These are phyloP conservation scores for Rhea pennata DNA, from an alignment of 2,113 vertebrate genomes.

Conservation along the genomic window DNA sequence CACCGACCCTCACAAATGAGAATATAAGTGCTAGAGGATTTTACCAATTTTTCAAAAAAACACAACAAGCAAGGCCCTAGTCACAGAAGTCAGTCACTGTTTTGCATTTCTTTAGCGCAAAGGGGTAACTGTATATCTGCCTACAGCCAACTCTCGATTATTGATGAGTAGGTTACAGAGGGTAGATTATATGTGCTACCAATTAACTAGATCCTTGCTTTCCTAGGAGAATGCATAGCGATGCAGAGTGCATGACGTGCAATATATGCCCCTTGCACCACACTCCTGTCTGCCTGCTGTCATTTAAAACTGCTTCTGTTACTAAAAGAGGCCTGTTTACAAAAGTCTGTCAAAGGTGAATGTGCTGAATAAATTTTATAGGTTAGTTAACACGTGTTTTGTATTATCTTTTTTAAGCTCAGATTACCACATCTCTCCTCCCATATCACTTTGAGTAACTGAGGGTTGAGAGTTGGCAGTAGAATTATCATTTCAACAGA, in stretches of 20 bases:
- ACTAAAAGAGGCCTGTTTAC: background rate
- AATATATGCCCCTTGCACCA: fast-evolving
- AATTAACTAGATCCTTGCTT: background rate
- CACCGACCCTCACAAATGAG: background rate
- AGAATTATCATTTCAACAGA: background rate
- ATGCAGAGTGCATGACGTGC: fast-evolving
- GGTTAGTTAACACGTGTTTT: background rate
- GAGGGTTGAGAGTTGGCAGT: background rate
- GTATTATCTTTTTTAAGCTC: background rate
- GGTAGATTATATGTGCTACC: background rate
- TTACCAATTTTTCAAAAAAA: background rate
- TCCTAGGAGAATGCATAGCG: background rate
- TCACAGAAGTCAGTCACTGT: background rate
- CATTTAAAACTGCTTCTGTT: background rate
- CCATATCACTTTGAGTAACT: background rate
- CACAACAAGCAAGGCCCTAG: background rate
- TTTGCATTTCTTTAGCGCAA: background rate
- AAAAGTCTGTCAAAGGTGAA: background rate
- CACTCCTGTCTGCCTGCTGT: background rate
- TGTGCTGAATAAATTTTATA: fast-evolving
- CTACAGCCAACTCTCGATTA: background rate
- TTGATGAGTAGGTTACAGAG: background rate
- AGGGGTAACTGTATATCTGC: background rate
- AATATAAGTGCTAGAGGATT: background rate
- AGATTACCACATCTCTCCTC: background rate